Evolutionary conservation across 2,113 vertebrate species (phyloP).

Genomic region (Micronycteris hirsuta): DNA sequence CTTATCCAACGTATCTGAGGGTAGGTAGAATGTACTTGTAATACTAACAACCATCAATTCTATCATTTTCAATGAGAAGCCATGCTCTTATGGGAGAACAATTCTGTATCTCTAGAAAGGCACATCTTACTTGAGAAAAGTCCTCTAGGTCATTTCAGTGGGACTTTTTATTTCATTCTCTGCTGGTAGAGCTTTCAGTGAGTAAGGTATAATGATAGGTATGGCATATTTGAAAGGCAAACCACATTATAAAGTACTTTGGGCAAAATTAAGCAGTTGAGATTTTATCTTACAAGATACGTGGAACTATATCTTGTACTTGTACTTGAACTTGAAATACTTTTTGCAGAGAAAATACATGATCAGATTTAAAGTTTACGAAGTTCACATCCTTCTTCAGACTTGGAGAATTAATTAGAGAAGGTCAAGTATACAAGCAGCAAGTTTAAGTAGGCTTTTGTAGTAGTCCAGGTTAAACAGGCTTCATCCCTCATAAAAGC

Average conservation of each 20-base stretch:
- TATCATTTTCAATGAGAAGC: background rate
- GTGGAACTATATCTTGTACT: no score
- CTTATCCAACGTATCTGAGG: background rate
- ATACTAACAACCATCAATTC: background rate
- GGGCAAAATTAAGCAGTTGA: background rate
- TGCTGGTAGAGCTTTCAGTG: background rate
- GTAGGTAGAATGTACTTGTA: background rate
- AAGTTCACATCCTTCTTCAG: conserved; percentile 13
- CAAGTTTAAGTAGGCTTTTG: conserved; percentile 20
- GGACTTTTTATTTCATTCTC: background rate
- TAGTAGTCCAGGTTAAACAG: background rate
- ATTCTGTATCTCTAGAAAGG: background rate
- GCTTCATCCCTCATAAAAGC: background rate
- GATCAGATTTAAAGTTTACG: conserved; percentile 15
- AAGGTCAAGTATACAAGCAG: background rate
- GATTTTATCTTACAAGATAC: background rate
- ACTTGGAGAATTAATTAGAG: background rate
- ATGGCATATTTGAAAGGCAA: background rate
- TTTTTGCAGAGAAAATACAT: conserved; percentile 5
- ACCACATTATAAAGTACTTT: background rate
- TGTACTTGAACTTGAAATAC: no score
- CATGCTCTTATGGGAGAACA: background rate
- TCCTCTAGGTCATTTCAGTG: background rate
- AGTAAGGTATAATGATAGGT: background rate
- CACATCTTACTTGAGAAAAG: background rate